Evolutionary conservation across 1,140 invertebrate genomes (phyloP).

Genomic region (Bombus polaris): DNA sequence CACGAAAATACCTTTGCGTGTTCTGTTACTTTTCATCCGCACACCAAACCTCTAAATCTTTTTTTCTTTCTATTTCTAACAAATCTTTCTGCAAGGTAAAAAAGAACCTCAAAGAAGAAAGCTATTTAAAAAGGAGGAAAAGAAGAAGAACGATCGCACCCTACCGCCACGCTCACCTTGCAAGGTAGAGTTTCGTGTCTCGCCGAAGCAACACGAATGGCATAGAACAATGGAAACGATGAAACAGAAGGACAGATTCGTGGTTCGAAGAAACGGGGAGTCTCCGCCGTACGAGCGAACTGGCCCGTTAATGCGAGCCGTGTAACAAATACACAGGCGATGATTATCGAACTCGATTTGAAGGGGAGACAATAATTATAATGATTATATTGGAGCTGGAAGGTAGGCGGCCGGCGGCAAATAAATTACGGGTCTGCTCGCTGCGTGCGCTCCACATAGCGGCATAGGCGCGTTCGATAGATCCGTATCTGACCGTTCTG

Average conservation of each 20-base stretch:
- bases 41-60: not conserved
- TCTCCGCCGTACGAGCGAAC: slow-evolving; percentile 24
- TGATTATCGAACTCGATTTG: slow-evolving; percentile 80
- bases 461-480: slow-evolving; percentile 79
- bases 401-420: slow-evolving; percentile 76
- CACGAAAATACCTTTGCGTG: not conserved
- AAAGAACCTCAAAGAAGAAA: not conserved
- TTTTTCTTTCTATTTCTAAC: not conserved
- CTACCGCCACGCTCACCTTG: not conserved
- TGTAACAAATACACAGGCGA: slow-evolving; percentile 71
- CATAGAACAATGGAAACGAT: slow-evolving; percentile 38
- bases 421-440: slow-evolving; percentile 81
- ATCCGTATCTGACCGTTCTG: slow-evolving; percentile 75
- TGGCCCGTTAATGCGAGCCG: slow-evolving; percentile 42
- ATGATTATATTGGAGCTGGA: slow-evolving; percentile 80
- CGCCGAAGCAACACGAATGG: slow-evolving; percentile 19
- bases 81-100: not conserved
- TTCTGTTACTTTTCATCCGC: not conserved
- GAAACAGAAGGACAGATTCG: slow-evolving; percentile 24
- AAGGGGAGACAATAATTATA: slow-evolving; percentile 81
- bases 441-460: slow-evolving; percentile 78
- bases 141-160: not conserved
- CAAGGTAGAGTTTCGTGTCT: slow-evolving; percentile 7
- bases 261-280: slow-evolving; percentile 48
- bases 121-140: too few relatives aligned